Evolutionary conservation across 2,113 vertebrate genomes (phyloP), one percentile per base, ranked within the genome.

Genomic region (Salminus brasiliensis): DNA sequence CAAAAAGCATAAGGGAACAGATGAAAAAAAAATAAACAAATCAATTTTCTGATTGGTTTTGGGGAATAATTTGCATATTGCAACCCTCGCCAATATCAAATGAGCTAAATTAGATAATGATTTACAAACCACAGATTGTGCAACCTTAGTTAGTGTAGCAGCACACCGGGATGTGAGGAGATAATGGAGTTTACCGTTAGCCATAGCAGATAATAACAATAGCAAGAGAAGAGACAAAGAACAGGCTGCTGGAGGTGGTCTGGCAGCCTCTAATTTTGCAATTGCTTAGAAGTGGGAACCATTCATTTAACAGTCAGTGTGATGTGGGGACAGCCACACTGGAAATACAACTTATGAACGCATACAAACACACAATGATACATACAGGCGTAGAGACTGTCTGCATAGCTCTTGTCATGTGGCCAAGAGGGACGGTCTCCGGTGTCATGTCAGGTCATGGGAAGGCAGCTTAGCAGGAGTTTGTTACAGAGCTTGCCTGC

Each of bases 181-280:
- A 39, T 29, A 68, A 55, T 29, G 9, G 52, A 70, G 66, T 32
- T 60, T 69, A 29, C 39, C 34, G n/a, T 47, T 70, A 60, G 21
- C 21, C 7, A 12, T n/a, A 66, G 45, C 30, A 45, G 66, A 70
- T 47, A 70, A 78, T 78, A 70, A 47, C 23, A 78, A 70, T 59
- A 59, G 76, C 53, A 70, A 60, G 36, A 47, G 53, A 34, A 47
- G n/a, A 76, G 62, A 59, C 66, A 15, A 57, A 39, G 52, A n/a
- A 45, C 25, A 36, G 30, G 30, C 52, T 72, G 70, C 49, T 72
- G 70, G 30, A 72, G 70, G 21, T 39, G n/a, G 52, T 32, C 49
- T 55, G 70, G 49, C 70, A 72, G 70, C 70, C 70, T 72, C 70
- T 72, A 72, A 72, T 72, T 72, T 72, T 25, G 49, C 18, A 13